Conservation (phyloP, 2,113 vertebrate genomes). For the Irena cyanogastra region DNA sequence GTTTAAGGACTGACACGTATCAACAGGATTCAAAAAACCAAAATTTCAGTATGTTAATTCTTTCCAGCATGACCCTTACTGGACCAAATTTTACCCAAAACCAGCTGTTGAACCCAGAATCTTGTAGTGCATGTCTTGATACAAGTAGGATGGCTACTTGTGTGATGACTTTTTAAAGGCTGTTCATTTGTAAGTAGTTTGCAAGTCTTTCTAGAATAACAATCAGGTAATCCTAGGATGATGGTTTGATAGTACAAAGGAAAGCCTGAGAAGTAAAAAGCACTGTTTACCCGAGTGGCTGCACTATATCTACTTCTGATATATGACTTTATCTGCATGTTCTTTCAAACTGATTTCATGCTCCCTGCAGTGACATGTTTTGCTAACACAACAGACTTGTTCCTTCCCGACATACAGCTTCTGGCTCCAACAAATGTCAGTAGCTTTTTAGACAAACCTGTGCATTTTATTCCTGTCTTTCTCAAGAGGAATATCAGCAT, state of each 20-base stretch:
- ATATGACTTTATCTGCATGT: conserved; percentile 28
- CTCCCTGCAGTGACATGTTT: conserved; percentile 49
- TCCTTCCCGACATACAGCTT: conserved; percentile 20
- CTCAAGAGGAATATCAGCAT: conserved; percentile 23
- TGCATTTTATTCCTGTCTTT: conserved; percentile 44
- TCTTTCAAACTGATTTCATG: conserved; percentile 35
- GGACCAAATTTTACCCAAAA: background rate
- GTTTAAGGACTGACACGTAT: background rate
- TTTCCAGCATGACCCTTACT: background rate
- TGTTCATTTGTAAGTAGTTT: background rate
- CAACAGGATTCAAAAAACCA: background rate
- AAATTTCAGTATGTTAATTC: background rate
- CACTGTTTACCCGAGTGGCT: background rate
- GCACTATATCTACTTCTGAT: background rate
- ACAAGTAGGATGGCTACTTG: background rate
- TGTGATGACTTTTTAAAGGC: background rate
- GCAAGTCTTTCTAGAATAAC: background rate
- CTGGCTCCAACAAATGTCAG: conserved; percentile 55
- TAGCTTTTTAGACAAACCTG: conserved; percentile 48
- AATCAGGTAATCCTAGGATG: background rate
- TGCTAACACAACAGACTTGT: conserved; percentile 56
- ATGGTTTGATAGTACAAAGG: background rate
- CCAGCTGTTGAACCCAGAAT: background rate
- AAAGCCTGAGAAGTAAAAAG: background rate
- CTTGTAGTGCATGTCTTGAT: background rate